Base-by-base conservation (phyloP, 2,113 vertebrate genomes). In the Marmota flaviventris region DNA sequence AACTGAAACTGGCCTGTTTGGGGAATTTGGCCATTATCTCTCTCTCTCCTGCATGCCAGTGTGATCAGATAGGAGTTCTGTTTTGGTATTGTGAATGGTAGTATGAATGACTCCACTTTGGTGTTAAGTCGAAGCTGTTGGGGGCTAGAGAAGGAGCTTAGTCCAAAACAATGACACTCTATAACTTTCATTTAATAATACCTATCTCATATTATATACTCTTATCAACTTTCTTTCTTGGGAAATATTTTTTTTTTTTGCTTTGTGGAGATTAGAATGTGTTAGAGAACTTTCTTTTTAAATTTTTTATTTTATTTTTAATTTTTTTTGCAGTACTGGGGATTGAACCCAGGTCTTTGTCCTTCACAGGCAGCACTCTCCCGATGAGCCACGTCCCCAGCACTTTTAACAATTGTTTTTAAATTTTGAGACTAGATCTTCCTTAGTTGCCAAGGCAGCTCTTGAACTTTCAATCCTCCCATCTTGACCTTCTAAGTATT, bases 161-260 rank as follows among this genome's bases (percentile, higher is more conserved):
- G 20, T 85, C 45, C 20, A 25, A 70, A 85, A 53, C 8, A 27
- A 5, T 37, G 34, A 53, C 32, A 12, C 22, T 24, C 27, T 42
- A 85, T 67, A 67, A 65, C 10, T 67, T 37, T 37, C 53, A 34
- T 69, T 69, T 34, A 69, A 69, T 9, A 53, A 83, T 22, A 2
- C 0, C 39, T 84, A 22, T 2, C 9, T 48, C 42, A 29, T 42
- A 63, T 42, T 63, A 42, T 42, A 42, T 42, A 63, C n/a, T 42
- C 27, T 82, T 58, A 82, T 37, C 11, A 9, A 24, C 22, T 22
- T 69, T 53, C 42, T 39, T 0, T 78, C 24, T 53, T 93, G 61
- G 48, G 61, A 89, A 69, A 27, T 77, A 34, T 77, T 48, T 88
- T 77, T 77, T 58, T 88, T 77, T 58, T 88, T 83, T 96, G 61